Conservation (phyloP, 2,113 vertebrate species). For the Cottus gobio region DNA sequence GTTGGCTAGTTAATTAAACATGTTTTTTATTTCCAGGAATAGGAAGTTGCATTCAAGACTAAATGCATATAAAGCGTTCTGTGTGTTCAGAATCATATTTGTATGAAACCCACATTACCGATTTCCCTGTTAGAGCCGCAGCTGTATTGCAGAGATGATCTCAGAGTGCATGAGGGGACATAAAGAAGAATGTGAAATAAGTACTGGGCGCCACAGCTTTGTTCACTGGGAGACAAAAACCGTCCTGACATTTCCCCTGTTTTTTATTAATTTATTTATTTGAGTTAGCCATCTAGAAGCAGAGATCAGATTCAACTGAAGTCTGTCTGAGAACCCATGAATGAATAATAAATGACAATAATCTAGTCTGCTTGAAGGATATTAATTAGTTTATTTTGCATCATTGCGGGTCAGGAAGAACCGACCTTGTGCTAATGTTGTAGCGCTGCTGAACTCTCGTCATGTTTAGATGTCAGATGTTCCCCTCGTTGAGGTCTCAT, state of each 20-base stretch:
- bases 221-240: background rate
- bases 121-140: background rate
- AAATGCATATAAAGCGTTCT: background rate
- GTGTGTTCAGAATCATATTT: background rate
- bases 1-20: background rate
- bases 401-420: background rate
- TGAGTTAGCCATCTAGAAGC: background rate
- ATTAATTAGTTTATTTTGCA: constrained; percentile 1
- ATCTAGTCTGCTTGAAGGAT: background rate
- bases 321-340: background rate
- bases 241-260: background rate
- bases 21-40: background rate
- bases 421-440: background rate
- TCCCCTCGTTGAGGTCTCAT: background rate
- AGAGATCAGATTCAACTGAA: constrained; percentile 13
- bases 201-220: background rate
- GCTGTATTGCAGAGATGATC: background rate
- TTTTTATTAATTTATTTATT: background rate
- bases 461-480: background rate
- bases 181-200: background rate
- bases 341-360: constrained; percentile 30
- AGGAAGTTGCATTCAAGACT: background rate
- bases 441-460: background rate
- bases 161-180: background rate
- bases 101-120: background rate